Conservation (phyloP, 2,888 invertebrate genomes). For the Monopis laevigella region DNA sequence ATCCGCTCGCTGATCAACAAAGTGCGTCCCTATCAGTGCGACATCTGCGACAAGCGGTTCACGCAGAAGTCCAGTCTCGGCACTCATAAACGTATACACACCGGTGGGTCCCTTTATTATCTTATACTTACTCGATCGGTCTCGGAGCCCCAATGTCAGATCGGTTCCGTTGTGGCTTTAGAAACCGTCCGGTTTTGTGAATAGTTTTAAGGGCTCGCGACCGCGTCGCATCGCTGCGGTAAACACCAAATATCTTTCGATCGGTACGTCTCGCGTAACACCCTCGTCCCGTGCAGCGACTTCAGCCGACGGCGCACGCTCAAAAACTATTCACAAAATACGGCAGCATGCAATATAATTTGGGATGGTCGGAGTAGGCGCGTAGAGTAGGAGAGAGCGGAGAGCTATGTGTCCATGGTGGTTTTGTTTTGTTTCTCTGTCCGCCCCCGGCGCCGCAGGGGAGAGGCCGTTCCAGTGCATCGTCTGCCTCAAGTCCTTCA, state of each 20-base stretch:
- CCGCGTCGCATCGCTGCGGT: too few species aligned
- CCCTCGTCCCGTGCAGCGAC: background rate
- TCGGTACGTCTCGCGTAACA: too few species aligned
- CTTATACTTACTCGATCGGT: conserved; percentile 55
- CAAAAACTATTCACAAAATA: conserved; percentile 69
- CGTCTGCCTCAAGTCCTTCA: conserved; percentile 71
- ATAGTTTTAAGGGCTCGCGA: conserved; percentile 64
- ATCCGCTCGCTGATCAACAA: conserved; percentile 70
- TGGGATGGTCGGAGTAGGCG: conserved; percentile 50
- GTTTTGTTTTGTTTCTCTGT: conserved; percentile 66
- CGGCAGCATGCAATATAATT: conserved; percentile 60
- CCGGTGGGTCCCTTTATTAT: conserved; percentile 67
- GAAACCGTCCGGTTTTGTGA: conserved; percentile 62
- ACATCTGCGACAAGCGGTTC: conserved; percentile 81
- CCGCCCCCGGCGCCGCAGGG: conserved; percentile 52
- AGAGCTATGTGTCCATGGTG: conserved; percentile 64
- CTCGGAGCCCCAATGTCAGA: conserved; percentile 49
- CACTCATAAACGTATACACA: conserved; percentile 83
- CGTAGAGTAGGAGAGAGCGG: conserved; percentile 20
- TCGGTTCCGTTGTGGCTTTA: conserved; percentile 45
- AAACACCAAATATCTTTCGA: too few species aligned
- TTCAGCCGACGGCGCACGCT: conserved; percentile 35
- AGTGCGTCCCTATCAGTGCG: conserved; percentile 74
- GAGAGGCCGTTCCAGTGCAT: conserved; percentile 71
- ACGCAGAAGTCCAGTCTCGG: conserved; percentile 86